Evolutionary conservation across 2,888 invertebrate species (phyloP), one percentile per base, ranked within the genome.

Genomic region (Leptinotarsa peninsularis): DNA sequence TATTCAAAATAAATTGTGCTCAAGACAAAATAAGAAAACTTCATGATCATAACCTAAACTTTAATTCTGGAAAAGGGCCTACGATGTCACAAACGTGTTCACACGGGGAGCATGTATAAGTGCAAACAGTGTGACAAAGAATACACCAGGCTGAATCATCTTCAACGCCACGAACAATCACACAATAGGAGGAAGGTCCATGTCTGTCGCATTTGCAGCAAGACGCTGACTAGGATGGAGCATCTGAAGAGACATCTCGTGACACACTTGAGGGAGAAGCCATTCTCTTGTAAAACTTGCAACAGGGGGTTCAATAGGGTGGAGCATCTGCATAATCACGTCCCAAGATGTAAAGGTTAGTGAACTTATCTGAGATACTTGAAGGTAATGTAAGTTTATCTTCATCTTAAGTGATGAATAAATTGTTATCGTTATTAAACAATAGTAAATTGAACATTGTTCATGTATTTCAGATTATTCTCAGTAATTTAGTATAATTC

Each of bases 181-280:
- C 88, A 88, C 74, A 85, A 84, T 43, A 84, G 84, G 71, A 81
- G 86, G 75, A 88, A 88, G 81, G 84, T 88, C 7, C 88, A 88
- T 74, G 86, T 88, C 7, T 89, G 89, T 75, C 86, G 88, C 78
- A 87, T 88, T 49, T 89, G 89, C 80, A 88, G 86, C 79, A 88
- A 88, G 81, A 87, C 87, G 0, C 76, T 88, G 58, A 88, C 87
- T 4, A 81, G 88, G 72, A 84, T 87, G 80, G 88, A 88, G 72
- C 88, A 89, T 81, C 78, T 88, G 58, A 88, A 88, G 77, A 80
- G 88, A 10, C 89, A 89, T 82, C 82, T 89, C 66, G 83, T 87
- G 4, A 88, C 86, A 10, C 89, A 89, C 81, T 82, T 89, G 69
- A 86, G 87, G 76, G 88, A 88, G 52, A 88, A 88, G 80, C 88